These are phyloP conservation scores for Dermatophagoides farinae DNA, from an alignment of 1,140 invertebrate species.

Conservation along the genomic window DNA sequence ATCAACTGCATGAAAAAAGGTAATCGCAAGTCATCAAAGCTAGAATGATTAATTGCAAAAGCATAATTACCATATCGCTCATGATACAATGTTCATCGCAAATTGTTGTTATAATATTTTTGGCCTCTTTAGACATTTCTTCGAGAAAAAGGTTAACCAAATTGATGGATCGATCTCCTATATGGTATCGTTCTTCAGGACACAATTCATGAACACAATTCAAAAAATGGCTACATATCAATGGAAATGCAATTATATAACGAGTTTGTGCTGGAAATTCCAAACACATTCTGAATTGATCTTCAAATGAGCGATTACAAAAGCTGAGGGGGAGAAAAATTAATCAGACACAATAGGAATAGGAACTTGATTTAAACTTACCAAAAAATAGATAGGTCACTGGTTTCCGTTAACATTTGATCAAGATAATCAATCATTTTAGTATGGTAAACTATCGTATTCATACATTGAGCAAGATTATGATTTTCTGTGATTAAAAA, in stretches of 20 bases:
- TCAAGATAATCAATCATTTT: slow-evolving; percentile 97
- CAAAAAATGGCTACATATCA: slow-evolving; percentile 94
- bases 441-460: slow-evolving; percentile 88
- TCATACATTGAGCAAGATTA: slow-evolving; percentile 71
- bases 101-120: slow-evolving; percentile 93
- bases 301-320: slow-evolving; percentile 88
- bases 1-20: slow-evolving; percentile 34
- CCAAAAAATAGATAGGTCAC: slow-evolving; percentile 88
- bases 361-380: slow-evolving; percentile 23
- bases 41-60: slow-evolving; percentile 15
- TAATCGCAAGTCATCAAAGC: too few relatives aligned
- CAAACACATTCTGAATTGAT: slow-evolving; percentile 93
- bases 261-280: slow-evolving; percentile 94
- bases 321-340: slow-evolving; percentile 37
- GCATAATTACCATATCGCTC: slow-evolving; percentile 47
- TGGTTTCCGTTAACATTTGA: slow-evolving; percentile 85
- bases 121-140: slow-evolving; percentile 96
- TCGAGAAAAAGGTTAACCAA: slow-evolving; percentile 94
- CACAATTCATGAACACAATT: slow-evolving; percentile 93
- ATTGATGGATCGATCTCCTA: slow-evolving; percentile 77
- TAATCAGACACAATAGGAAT: neutral
- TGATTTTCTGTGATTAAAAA: slow-evolving; percentile 58
- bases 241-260: slow-evolving; percentile 88
- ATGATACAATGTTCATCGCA: slow-evolving; percentile 90
- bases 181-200: slow-evolving; percentile 92